Evolutionary conservation across 1,140 invertebrate species (phyloP).

Genomic region (Camponotus pennsylvanicus): DNA sequence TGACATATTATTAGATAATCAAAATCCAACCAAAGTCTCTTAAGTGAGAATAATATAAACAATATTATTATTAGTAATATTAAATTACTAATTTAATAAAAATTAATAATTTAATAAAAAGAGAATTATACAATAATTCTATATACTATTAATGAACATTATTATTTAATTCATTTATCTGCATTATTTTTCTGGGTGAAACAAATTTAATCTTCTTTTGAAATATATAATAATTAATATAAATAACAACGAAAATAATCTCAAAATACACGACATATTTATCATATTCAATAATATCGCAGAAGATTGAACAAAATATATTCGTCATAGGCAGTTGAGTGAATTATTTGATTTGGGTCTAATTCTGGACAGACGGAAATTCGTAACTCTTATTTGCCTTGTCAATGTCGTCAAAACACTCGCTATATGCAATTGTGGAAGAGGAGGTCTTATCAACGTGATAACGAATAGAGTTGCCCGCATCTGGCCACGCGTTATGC

Average conservation of each 20-base stretch:
- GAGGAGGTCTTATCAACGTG: background rate
- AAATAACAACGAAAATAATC: background rate
- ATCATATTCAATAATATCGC: too few relatives aligned
- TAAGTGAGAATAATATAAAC: background rate
- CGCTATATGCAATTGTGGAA: background rate
- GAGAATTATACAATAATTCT: background rate
- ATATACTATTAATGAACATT: background rate
- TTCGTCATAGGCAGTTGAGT: background rate
- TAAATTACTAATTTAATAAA: too few relatives aligned
- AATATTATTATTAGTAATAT: background rate
- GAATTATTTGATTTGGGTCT: background rate
- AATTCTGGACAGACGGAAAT: background rate
- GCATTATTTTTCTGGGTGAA: background rate
- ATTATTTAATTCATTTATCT: background rate
- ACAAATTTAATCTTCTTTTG: background rate
- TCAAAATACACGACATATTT: background rate
- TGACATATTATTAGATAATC: background rate
- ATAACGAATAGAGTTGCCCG: conserved; percentile 18
- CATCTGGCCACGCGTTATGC: background rate
- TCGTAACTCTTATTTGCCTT: background rate
- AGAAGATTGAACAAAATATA: too few relatives aligned
- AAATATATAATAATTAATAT: background rate
- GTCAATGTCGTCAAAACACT: background rate
- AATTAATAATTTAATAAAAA: background rate
- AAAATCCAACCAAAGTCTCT: background rate